Evolutionary conservation across 2,113 vertebrate genomes (phyloP).

Genomic region (Erinaceus europaeus): DNA sequence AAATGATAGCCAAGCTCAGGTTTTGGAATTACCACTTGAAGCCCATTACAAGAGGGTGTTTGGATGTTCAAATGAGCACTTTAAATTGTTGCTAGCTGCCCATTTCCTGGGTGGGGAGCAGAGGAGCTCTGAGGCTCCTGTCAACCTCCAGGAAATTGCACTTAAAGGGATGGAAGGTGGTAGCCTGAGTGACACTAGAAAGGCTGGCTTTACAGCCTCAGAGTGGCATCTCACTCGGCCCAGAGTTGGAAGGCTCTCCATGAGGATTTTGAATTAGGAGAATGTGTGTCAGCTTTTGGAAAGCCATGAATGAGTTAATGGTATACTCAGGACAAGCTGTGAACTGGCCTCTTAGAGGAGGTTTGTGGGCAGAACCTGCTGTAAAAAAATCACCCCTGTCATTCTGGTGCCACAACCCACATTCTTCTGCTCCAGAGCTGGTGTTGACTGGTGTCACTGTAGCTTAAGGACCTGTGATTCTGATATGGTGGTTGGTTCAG

Average conservation of each 20-base stretch:
- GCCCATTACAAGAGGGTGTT: neutral
- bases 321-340: slow-evolving; percentile 63
- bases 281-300: slow-evolving; percentile 45
- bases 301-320: slow-evolving; percentile 52
- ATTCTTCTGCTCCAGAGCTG: neutral
- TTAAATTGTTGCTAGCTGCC: neutral
- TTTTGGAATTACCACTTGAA: neutral
- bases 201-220: neutral
- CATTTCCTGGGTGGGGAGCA: neutral
- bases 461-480: slow-evolving; percentile 8
- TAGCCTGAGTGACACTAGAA: neutral
- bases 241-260: neutral
- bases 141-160: neutral
- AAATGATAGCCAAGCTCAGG: slow-evolving; percentile 41
- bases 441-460: neutral
- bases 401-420: slow-evolving; percentile 45
- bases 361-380: slow-evolving; percentile 52
- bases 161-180: neutral
- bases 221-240: neutral
- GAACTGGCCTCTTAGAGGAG: slow-evolving; percentile 57
- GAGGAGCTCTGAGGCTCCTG: neutral
- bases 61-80: neutral
- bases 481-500: neutral
- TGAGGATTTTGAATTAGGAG: slow-evolving; percentile 30
- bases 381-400: neutral